Evolutionary conservation across 1,140 invertebrate species (phyloP), one percentile per base, ranked within the genome.

Genomic region (Neodiprion pinetum): DNA sequence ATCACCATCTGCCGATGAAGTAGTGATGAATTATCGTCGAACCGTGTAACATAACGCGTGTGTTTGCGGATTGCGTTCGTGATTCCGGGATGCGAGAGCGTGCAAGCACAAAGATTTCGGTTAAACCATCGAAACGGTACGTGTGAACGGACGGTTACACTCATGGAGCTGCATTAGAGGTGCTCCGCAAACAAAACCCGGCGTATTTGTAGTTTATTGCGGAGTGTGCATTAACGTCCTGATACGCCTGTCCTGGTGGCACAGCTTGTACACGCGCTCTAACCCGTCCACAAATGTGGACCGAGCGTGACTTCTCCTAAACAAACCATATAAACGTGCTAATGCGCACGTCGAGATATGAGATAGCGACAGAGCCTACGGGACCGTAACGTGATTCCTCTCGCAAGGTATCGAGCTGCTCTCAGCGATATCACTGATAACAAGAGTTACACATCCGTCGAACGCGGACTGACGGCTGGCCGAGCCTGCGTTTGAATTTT

Each of bases 131-230:
- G 53, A 61, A 61, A 61, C 53, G 28, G 28, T 40, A 40, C 28
- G 53, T 17, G 53, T 61, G 53, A 61, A 61, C 53, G 53, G 53
- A 12, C n/a, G 53, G 53, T 61, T 61, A 61, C 53, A 9, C 53
- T 17, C 28, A 40, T 40, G 28, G 53, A 61, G 11, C 53, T 61
- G 53, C 53, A 61, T 61, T 61, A 61, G 53, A 61, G 53, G 53
- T 40, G n/a, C n/a, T 61, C 53, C 53, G 53, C 53, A 61, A 61
- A 61, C 53, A 61, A 61, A 61, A 61, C 53, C 53, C 11, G 11
- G 11, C 53, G 53, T 61, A 61, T 61, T 61, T 61, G 53, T 61
- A 61, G 53, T 61, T 61, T 61, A 61, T 61, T 61, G 53, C 53
- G n/a, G 53, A 17, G 53, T 61, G n/a, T 61, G 53, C 53, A 61